A percentile compares a stretch with the other conserved stretches of the same genome.
These are phyloP conservation scores for Cryptoblepharus egeriae DNA, from an alignment of 2,797 vertebrate species.

Conservation along the genomic window DNA sequence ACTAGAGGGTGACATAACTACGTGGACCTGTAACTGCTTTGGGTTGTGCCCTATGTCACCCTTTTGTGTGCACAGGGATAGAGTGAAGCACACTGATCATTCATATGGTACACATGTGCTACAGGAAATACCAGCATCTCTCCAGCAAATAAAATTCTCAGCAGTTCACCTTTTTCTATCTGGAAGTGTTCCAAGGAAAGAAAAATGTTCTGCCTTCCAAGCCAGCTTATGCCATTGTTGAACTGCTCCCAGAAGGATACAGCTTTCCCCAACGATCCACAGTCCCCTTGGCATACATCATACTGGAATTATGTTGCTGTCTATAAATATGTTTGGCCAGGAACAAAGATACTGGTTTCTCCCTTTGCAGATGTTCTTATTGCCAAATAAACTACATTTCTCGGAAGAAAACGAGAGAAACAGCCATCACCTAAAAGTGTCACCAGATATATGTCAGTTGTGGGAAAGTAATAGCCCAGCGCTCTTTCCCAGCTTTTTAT, in stretches of 20 bases:
- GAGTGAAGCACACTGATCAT: background rate
- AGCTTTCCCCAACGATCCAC: background rate
- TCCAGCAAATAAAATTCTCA: background rate
- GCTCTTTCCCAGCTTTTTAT: background rate
- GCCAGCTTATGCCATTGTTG: background rate
- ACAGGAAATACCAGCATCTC: background rate
- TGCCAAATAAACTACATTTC: background rate
- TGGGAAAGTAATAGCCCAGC: background rate
- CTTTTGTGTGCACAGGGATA: no score
- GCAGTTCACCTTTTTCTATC: background rate
- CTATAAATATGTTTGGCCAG: background rate
- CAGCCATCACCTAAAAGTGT: background rate
- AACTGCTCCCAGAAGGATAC: background rate
- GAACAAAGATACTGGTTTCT: background rate
- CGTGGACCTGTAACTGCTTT: no score
- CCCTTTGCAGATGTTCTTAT: background rate
- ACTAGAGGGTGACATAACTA: no score
- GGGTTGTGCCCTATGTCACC: no score
- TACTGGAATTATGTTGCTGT: background rate
- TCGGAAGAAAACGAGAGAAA: background rate
- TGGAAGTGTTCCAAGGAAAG: background rate
- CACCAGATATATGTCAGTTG: background rate
- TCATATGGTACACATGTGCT: background rate
- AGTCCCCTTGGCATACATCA: background rate
- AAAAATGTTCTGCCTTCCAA: background rate